phyloP scores from a whole-genome alignment of 1,140 invertebrate species.

The Ridgeia piscesae region DNA sequence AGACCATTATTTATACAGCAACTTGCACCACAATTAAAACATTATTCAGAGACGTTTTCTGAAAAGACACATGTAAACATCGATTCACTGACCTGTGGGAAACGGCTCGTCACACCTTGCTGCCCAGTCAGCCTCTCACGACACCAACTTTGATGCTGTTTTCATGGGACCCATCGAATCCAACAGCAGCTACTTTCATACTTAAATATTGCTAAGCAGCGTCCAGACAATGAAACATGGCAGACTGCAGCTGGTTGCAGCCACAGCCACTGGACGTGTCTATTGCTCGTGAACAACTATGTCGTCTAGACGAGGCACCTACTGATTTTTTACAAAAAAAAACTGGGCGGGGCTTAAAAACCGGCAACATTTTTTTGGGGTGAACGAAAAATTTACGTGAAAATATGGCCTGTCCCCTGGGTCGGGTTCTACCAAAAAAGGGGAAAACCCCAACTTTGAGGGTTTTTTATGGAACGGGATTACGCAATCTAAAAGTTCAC shows the following conservation, averaged over 20 bases:
- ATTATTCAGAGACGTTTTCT: background rate
- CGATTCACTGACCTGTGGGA: background rate
- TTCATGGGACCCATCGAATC: background rate
- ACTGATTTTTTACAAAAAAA: too few relatives aligned
- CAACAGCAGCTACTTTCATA: background rate
- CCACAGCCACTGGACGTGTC: background rate
- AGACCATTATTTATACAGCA: background rate
- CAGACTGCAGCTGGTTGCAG: background rate
- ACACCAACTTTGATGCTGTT: background rate
- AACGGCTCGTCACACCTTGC: background rate
- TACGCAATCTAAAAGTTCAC: background rate
- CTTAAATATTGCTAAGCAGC: background rate
- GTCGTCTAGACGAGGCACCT: background rate
- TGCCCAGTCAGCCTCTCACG: background rate
- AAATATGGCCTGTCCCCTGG: background rate
- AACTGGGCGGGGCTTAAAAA: too few relatives aligned
- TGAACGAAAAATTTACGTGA: too few relatives aligned
- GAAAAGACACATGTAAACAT: background rate
- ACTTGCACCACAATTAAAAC: background rate
- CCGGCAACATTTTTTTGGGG: too few relatives aligned
- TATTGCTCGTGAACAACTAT: background rate
- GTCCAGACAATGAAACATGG: background rate
- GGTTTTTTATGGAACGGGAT: background rate
- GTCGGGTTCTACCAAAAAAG: background rate
- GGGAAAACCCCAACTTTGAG: background rate